A percentile compares a stretch with the other conserved stretches of the same genome.
phyloP scores from a whole-genome alignment of 1,140 invertebrate genomes.

The Drosophila littoralis region DNA sequence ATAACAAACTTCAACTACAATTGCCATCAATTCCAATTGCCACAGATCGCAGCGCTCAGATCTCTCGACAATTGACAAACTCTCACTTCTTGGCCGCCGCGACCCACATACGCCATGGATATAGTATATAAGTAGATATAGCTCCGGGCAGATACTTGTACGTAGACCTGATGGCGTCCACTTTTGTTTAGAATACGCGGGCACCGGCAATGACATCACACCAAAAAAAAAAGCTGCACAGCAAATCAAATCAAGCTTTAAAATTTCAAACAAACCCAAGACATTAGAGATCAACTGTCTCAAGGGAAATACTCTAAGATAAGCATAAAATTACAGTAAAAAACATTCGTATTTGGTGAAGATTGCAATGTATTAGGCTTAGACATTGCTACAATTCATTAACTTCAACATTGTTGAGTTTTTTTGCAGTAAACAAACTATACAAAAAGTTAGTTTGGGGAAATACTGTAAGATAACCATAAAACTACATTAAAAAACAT shows the following conservation, averaged over 20 bases:
- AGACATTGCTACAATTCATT: too few relatives aligned
- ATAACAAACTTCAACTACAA: conserved; percentile 66
- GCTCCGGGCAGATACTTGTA: conserved; percentile 18
- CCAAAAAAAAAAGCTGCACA: conserved; percentile 37
- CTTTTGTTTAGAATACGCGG: conserved; percentile 48
- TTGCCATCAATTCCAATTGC: conserved; percentile 55
- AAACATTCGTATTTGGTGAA: too few relatives aligned
- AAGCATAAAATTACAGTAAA: too few relatives aligned
- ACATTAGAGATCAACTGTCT: conserved; percentile 3
- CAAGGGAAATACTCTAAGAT: neutral
- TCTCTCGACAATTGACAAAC: conserved; percentile 63
- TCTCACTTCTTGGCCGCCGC: conserved; percentile 25
- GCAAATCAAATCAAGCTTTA: conserved; percentile 58
- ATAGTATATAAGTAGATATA: neutral
- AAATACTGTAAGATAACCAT: neutral
- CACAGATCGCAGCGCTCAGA: conserved; percentile 55
- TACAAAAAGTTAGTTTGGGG: too few relatives aligned
- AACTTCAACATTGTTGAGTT: too few relatives aligned
- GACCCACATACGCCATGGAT: conserved; percentile 61
- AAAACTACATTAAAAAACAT: too few relatives aligned
- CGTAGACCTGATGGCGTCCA: conserved; percentile 51
- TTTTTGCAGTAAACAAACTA: too few relatives aligned
- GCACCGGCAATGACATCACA: conserved; percentile 67
- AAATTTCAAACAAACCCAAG: conserved; percentile 45
- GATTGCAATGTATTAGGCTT: too few relatives aligned